Conservation (phyloP, 1,140 invertebrate genomes). For the Apis laboriosa region DNA sequence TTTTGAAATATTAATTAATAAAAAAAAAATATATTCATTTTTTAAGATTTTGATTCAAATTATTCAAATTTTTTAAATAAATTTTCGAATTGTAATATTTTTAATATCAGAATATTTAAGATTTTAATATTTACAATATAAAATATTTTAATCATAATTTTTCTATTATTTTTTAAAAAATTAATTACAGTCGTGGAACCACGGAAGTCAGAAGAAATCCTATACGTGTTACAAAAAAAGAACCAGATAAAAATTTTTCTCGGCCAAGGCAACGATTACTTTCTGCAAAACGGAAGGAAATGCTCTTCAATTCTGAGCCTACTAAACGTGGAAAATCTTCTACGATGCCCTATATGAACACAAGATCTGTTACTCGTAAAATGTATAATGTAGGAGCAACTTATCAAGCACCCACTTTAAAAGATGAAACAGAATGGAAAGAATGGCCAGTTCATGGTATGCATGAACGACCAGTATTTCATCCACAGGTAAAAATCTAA, state of each 20-base stretch:
- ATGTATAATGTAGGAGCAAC: slow-evolving; percentile 74
- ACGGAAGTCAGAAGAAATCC: slow-evolving; percentile 65
- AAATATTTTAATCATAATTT: background rate
- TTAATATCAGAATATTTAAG: too few relatives aligned
- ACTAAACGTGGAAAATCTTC: slow-evolving; percentile 57
- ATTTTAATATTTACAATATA: background rate
- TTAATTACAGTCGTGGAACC: slow-evolving; percentile 45
- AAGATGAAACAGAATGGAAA: slow-evolving; percentile 67
- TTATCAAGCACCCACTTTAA: slow-evolving; percentile 69
- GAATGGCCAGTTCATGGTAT: slow-evolving; percentile 76
- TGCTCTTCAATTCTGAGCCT: slow-evolving; percentile 18
- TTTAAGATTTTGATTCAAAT: too few relatives aligned
- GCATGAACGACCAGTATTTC: slow-evolving; percentile 76
- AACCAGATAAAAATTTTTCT: slow-evolving; percentile 53
- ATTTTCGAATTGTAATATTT: too few relatives aligned
- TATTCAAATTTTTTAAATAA: too few relatives aligned
- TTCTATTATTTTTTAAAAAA: background rate
- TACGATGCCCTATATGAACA: slow-evolving; percentile 72
- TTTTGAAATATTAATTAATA: too few relatives aligned
- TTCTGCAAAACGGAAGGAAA: slow-evolving; percentile 55
- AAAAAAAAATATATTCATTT: background rate
- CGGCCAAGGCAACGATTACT: slow-evolving; percentile 65
- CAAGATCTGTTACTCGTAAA: slow-evolving; percentile 73
- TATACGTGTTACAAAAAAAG: slow-evolving; percentile 56
- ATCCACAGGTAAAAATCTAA: slow-evolving; percentile 67